phyloP scores from a whole-genome alignment of 2,888 invertebrate genomes.

The Oxytorus armatus region DNA sequence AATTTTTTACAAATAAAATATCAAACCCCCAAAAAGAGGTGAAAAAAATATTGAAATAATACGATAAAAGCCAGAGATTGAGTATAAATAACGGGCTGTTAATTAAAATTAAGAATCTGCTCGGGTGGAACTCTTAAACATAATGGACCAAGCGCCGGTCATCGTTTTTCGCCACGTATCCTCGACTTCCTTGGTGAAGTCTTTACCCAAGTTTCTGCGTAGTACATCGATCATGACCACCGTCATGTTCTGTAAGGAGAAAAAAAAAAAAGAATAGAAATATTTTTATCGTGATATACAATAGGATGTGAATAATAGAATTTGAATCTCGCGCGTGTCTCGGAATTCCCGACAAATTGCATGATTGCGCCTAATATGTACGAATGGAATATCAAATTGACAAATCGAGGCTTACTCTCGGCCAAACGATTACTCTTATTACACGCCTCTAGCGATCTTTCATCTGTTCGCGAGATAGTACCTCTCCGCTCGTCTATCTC shows the following conservation, averaged over 20 bases:
- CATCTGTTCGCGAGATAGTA: conserved; percentile 14
- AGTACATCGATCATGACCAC: conserved; percentile 82
- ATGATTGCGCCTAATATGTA: conserved; percentile 36
- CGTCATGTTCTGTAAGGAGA: conserved; percentile 85
- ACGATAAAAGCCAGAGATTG: background rate
- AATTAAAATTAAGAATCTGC: conserved; percentile 48
- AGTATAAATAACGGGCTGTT: background rate
- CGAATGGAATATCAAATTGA: conserved; percentile 55
- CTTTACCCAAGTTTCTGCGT: conserved; percentile 82
- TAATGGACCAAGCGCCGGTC: conserved; percentile 62
- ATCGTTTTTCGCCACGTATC: conserved; percentile 84
- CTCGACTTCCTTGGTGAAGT: conserved; percentile 83
- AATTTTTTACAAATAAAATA: background rate
- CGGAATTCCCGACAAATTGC: conserved; percentile 37
- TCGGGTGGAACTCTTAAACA: conserved; percentile 62
- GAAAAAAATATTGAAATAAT: conserved; percentile 2
- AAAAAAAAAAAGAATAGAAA: too few species aligned
- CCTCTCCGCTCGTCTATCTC: conserved; percentile 1
- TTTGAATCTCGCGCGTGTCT: background rate
- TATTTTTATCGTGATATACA: too few species aligned
- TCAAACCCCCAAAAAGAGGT: background rate
- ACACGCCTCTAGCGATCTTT: conserved; percentile 50
- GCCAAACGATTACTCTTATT: conserved; percentile 42
- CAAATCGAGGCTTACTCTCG: conserved; percentile 44
- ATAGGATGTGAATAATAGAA: background rate